These are phyloP conservation scores for Tragelaphus imberbis DNA, from an alignment of 2,113 vertebrate genomes.

Conservation along the genomic window DNA sequence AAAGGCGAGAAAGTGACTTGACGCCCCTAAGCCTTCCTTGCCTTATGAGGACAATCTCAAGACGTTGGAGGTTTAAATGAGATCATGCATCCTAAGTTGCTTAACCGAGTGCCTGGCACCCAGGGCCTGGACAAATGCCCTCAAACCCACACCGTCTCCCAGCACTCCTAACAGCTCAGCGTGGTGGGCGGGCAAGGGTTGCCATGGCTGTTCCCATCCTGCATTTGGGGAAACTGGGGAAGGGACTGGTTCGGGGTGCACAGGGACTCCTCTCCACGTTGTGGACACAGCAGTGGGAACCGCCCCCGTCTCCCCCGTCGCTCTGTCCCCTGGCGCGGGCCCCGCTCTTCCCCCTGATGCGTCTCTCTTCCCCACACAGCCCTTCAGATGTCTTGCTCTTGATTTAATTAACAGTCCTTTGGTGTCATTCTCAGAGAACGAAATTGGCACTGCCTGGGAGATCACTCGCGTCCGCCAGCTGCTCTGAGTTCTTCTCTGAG, in stretches of 20 bases:
- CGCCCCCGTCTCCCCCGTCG: rapidly evolving
- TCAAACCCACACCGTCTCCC: neutral
- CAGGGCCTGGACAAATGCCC: rapidly evolving
- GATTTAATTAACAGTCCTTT: slow-evolving; percentile 47
- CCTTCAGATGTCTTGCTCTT: neutral
- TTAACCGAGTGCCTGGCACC: rapidly evolving
- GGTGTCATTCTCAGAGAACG: neutral
- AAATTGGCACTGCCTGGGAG: neutral
- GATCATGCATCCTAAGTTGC: rapidly evolving
- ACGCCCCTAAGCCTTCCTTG: neutral
- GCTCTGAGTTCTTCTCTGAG: neutral
- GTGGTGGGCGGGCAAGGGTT: rapidly evolving
- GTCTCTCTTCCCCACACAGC: neutral
- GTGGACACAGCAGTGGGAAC: rapidly evolving
- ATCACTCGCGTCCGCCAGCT: neutral
- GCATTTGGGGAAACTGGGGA: too few species aligned
- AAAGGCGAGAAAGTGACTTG: too few species aligned
- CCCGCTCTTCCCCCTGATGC: rapidly evolving
- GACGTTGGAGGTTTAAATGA: neutral
- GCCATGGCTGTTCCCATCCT: too few species aligned
- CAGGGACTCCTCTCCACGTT: rapidly evolving
- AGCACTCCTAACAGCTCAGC: rapidly evolving
- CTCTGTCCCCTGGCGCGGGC: neutral
- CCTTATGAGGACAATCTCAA: neutral
- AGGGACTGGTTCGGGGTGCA: neutral